These are phyloP conservation scores for Ciconia boyciana DNA, from an alignment of 2,113 vertebrate genomes.

Conservation along the genomic window DNA sequence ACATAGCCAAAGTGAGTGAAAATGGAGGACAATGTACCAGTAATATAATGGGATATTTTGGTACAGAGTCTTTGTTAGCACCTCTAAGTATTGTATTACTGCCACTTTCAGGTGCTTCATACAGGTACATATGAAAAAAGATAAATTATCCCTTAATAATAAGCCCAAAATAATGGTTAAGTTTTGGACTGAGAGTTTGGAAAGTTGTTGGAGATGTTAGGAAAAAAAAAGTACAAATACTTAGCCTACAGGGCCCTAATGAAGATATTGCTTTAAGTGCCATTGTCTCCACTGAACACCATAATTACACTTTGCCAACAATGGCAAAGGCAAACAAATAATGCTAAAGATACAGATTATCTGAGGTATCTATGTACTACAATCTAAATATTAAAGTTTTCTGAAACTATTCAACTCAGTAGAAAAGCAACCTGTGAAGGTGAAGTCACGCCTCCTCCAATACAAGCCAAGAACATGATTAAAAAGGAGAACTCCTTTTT, in stretches of 20 bases:
- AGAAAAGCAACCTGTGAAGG: not conserved
- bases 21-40: not conserved
- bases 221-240: not conserved
- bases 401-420: not conserved
- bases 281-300: not conserved
- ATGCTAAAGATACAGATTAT: not conserved
- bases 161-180: not conserved
- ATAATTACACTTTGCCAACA: not conserved
- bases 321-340: not conserved
- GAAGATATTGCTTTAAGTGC: not conserved
- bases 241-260: not conserved
- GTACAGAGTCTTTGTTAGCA: not conserved
- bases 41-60: not conserved
- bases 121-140: not conserved
- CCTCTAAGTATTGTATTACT: not conserved
- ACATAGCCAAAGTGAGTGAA: not conserved
- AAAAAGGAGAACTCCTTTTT: not conserved
- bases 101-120: not conserved
- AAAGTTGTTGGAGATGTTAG: not conserved
- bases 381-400: not conserved
- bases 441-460: not conserved
- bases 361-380: not conserved
- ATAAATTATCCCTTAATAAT: not conserved
- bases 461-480: not conserved
- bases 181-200: not conserved